Evolutionary conservation across 2,113 vertebrate genomes (phyloP).

Genomic region (Dolichallabes microphthalmus): DNA sequence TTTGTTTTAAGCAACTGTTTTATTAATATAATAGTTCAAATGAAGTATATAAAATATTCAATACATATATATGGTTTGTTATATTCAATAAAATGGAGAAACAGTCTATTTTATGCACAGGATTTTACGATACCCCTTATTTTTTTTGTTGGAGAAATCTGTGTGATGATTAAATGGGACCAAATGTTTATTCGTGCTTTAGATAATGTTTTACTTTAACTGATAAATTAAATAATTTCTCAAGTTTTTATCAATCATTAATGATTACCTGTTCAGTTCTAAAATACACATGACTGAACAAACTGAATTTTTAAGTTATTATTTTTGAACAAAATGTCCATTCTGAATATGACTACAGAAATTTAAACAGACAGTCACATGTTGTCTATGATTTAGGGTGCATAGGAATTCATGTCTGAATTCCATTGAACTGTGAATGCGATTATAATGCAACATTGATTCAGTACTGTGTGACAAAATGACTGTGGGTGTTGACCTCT

Average conservation of each 20-base stretch:
- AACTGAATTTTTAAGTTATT: background rate
- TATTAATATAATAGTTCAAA: background rate
- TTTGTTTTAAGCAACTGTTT: background rate
- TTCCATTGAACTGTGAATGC: constrained; percentile 48
- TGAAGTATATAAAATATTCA: background rate
- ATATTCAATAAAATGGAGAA: background rate
- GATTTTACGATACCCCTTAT: background rate
- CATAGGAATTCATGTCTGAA: constrained; percentile 48
- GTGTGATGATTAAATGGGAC: background rate
- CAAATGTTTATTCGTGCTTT: background rate
- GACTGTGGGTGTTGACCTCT: constrained; percentile 71
- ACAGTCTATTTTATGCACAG: background rate
- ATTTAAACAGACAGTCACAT: background rate
- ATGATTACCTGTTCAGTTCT: background rate
- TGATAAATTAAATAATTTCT: background rate
- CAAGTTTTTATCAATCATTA: background rate
- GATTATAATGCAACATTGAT: constrained; percentile 67
- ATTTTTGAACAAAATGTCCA: background rate
- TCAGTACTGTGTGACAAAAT: constrained; percentile 68
- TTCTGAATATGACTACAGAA: background rate
- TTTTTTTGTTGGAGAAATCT: too few relatives aligned
- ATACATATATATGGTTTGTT: background rate
- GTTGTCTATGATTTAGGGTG: constrained; percentile 6
- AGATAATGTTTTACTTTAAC: background rate
- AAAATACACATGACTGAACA: background rate